Percentiles rank a stretch among this genome's conserved stretches.
These are phyloP conservation scores for Halichoeres trimaculatus DNA, from an alignment of 2,113 vertebrate species.

Conservation along the genomic window DNA sequence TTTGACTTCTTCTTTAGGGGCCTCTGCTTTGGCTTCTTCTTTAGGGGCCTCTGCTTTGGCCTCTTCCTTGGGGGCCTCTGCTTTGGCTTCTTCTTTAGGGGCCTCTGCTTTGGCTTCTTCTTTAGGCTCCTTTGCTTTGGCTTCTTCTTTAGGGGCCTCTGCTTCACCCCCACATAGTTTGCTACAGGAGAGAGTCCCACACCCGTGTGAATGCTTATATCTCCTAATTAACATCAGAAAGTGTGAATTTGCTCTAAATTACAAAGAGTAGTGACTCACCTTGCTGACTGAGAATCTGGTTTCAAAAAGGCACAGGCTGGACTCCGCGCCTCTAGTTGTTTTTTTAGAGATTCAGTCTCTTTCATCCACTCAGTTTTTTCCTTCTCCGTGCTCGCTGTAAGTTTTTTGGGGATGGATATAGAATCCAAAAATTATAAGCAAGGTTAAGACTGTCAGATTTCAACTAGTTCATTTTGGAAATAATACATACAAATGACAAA, in stretches of 20 bases:
- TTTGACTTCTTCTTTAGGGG: slow-evolving; percentile 9
- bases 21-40: neutral
- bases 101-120: neutral
- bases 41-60: slow-evolving; percentile 21
- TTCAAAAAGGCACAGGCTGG: slow-evolving; percentile 69
- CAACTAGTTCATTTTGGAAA: neutral
- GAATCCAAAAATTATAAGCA: neutral
- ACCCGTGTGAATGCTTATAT: slow-evolving; percentile 2
- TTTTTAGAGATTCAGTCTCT: slow-evolving; percentile 49
- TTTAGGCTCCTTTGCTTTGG: slow-evolving; percentile 1
- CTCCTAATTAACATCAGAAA: neutral
- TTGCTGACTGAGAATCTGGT: neutral
- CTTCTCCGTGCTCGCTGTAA: slow-evolving; percentile 55
- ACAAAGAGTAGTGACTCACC: slow-evolving; percentile 41
- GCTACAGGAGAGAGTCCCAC: slow-evolving; percentile 57
- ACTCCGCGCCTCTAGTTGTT: slow-evolving; percentile 43
- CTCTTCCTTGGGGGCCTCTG: slow-evolving; percentile 30
- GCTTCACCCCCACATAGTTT: slow-evolving; percentile 56
- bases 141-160: neutral
- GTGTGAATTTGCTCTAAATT: neutral
- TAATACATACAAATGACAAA: neutral
- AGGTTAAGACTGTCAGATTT: neutral
- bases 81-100: slow-evolving; percentile 12
- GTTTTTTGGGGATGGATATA: neutral
- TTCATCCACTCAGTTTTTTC: slow-evolving; percentile 26